Base-by-base conservation (phyloP, 1,140 invertebrate genomes). In the Apolygus lucorum region DNA sequence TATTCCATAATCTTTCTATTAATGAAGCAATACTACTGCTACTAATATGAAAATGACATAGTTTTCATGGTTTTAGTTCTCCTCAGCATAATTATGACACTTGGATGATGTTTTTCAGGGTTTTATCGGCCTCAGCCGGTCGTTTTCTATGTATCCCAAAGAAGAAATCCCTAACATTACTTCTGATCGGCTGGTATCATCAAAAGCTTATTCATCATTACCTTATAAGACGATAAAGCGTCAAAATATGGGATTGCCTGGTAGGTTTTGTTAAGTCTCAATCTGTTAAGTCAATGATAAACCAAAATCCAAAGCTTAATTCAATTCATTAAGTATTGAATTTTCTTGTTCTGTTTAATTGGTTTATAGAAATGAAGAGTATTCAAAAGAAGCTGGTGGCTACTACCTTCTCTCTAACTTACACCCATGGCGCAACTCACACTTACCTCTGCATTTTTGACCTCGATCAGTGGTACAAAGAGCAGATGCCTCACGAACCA, bases 381-480 rank as follows among this genome's bases (percentile, higher is more conserved):
- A 59, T 59, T 59, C 54, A 59, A 59, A 14, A 11, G 54, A 59
- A 59, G 22, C 22, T 59, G 54, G 54, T 59, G 22, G 22, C 22
- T 4, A 59, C 54, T 4, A 21, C 54, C 22, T 59, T 17, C 22
- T 59, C 54, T 4, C 22, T 59, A 4, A 59, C 54, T 4, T 59
- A 14, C 54, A 21, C 54, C 54, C 54, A 21, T 17, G 54, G 54
- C 22, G 22, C 8, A 8, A 59, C 54, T 21, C 54, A 59, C 54
- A 59, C 54, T 24, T 59, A 17, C 22, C 22, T 59, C 2, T 17
- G 54, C 22, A 21, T 59, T 24, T 59, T 59, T 21, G 54, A 59
- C 22, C 54, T 59, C 2, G 54, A 59, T 24, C 54, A 59, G 22
- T 59, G 54, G 54, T 59, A 59, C 54, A 59, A 59, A 59, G 54